Conservation (phyloP, 2,113 vertebrate genomes). For the Pagrus major region DNA sequence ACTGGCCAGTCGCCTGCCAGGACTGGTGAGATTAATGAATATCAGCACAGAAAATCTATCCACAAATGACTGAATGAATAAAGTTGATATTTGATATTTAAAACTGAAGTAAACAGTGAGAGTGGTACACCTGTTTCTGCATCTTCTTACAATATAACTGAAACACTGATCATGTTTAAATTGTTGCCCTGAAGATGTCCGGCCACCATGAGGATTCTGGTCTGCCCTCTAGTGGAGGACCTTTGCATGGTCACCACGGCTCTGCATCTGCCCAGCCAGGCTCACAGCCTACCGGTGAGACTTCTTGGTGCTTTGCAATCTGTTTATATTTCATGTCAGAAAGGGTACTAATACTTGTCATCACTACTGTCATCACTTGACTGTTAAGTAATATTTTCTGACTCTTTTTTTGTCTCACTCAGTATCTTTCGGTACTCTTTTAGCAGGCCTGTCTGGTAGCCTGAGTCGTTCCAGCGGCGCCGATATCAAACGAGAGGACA, state of each 20-base stretch:
- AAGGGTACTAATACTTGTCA: not conserved
- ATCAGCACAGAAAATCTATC: not conserved
- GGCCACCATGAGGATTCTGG: slow-evolving; percentile 87
- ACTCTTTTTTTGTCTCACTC: not conserved
- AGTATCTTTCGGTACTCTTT: not conserved
- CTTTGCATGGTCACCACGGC: slow-evolving; percentile 88
- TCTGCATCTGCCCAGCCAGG: slow-evolving; percentile 84
- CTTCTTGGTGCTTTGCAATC: not conserved
- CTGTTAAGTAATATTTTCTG: not conserved
- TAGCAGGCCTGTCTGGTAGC: slow-evolving; percentile 79
- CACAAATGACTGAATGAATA: not conserved
- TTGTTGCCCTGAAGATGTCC: slow-evolving; percentile 77
- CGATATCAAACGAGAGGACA: slow-evolving; percentile 92
- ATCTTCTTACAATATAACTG: slow-evolving; percentile 1
- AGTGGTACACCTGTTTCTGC: not conserved
- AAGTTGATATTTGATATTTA: not conserved
- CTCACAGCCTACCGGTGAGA: slow-evolving; percentile 88
- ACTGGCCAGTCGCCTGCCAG: slow-evolving; percentile 84
- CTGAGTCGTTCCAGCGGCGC: slow-evolving; percentile 81
- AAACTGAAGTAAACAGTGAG: not conserved
- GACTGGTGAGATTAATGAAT: slow-evolving; percentile 84
- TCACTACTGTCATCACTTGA: not conserved
- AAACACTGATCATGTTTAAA: slow-evolving; percentile 4
- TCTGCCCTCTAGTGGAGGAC: slow-evolving; percentile 84
- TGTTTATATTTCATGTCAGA: not conserved